phyloP scores from a whole-genome alignment of 2,797 vertebrate species.

The Loriculus beryllinus region DNA sequence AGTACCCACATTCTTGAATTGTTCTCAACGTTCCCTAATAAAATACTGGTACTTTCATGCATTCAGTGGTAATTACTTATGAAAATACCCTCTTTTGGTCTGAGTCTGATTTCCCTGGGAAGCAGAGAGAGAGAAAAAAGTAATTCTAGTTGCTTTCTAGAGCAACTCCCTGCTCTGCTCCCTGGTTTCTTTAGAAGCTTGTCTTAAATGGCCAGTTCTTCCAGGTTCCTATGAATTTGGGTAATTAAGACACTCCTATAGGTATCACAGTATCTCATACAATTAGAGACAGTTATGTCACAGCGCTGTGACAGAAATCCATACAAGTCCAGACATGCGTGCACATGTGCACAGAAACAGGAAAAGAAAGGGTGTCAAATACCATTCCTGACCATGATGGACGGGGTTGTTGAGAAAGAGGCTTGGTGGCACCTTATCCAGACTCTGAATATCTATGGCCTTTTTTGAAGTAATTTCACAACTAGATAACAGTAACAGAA shows the following conservation, averaged over 20 bases:
- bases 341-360: accelerated
- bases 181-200: neutral
- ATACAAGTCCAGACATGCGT: accelerated
- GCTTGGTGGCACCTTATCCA: neutral
- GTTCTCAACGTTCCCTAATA: neutral
- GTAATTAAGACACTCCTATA: neutral
- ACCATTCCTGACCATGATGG: neutral
- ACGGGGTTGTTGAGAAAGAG: neutral
- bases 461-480: neutral
- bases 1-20: neutral
- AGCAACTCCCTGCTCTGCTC: neutral
- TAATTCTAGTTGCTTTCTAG: neutral
- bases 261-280: too few relatives aligned
- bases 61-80: neutral
- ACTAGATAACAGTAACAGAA: neutral
- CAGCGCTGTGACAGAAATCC: neutral
- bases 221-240: neutral
- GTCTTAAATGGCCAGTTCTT: neutral
- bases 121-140: neutral
- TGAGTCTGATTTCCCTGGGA: neutral
- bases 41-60: neutral
- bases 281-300: neutral
- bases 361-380: neutral
- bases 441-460: neutral
- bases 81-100: neutral